These are phyloP conservation scores for Chesias legatella DNA, from an alignment of 2,888 invertebrate genomes.

Conservation along the genomic window DNA sequence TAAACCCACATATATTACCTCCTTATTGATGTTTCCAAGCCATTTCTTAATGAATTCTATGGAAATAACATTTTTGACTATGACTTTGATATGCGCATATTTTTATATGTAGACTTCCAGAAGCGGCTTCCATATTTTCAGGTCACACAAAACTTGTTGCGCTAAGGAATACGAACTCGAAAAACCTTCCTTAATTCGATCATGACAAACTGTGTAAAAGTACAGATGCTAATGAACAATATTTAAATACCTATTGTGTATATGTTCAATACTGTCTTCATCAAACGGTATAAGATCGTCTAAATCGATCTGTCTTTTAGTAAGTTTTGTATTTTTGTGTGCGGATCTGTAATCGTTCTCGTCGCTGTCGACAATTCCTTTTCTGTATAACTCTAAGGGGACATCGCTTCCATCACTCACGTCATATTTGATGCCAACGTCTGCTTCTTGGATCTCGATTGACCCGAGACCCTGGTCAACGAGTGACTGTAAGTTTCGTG, in stretches of 20 bases:
- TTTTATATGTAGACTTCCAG: no score
- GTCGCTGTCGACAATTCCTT: constrained; percentile 81
- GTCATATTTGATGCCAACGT: constrained; percentile 79
- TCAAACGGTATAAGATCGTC: constrained; percentile 68
- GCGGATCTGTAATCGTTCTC: constrained; percentile 51
- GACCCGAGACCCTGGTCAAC: constrained; percentile 69
- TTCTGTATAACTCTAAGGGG: constrained; percentile 79
- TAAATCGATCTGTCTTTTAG: constrained; percentile 61
- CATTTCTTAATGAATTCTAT: no score
- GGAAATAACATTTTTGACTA: no score
- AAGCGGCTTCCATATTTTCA: constrained; percentile 23
- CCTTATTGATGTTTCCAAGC: no score
- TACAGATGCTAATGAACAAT: neutral
- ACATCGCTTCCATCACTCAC: constrained; percentile 76
- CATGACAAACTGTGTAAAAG: neutral
- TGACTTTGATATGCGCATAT: no score
- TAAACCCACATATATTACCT: no score
- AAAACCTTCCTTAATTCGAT: no score
- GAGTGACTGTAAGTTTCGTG: constrained; percentile 61
- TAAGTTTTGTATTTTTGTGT: constrained; percentile 40
- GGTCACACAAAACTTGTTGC: no score
- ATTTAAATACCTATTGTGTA: no score
- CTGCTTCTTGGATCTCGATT: constrained; percentile 79
- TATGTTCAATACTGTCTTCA: constrained; percentile 61
- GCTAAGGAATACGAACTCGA: no score